These are phyloP conservation scores for Eulithis prunata DNA, from an alignment of 2,888 invertebrate species.

Conservation along the genomic window DNA sequence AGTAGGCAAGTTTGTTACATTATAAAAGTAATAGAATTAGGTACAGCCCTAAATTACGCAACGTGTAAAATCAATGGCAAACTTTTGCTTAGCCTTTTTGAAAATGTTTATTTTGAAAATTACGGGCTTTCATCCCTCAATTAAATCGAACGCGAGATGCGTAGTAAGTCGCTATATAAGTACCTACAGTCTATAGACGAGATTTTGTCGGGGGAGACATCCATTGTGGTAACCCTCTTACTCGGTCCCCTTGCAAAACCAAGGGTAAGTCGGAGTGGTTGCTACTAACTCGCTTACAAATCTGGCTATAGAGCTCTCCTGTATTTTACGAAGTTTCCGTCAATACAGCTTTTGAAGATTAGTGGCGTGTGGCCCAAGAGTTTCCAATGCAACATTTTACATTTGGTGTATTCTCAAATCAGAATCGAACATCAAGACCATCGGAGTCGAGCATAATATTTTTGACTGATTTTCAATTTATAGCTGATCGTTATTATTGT, in stretches of 20 bases:
- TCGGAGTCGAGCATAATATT: too few relatives aligned
- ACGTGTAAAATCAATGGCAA: neutral
- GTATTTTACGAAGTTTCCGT: slow-evolving; percentile 48
- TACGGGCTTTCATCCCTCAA: neutral
- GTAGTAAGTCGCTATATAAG: slow-evolving; percentile 23
- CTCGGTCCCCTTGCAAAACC: slow-evolving; percentile 61
- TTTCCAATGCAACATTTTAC: too few relatives aligned
- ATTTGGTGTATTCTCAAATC: too few relatives aligned
- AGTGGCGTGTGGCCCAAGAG: too few relatives aligned
- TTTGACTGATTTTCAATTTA: too few relatives aligned
- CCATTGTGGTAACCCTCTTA: slow-evolving; percentile 80
- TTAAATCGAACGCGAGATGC: slow-evolving; percentile 12
- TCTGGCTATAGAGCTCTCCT: slow-evolving; percentile 53
- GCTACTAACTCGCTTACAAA: slow-evolving; percentile 60
- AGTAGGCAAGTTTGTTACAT: slow-evolving; percentile 3
- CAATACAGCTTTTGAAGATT: neutral
- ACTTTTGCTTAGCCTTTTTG: neutral
- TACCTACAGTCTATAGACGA: slow-evolving; percentile 49
- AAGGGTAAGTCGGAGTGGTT: slow-evolving; percentile 67
- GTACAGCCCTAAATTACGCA: too few relatives aligned
- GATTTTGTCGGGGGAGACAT: slow-evolving; percentile 73
- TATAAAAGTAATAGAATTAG: too few relatives aligned
- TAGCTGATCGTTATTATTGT: too few relatives aligned
- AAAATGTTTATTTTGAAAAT: slow-evolving; percentile 3
- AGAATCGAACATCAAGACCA: too few relatives aligned